Base-by-base conservation (phyloP, 37 sponge, comb jelly and placozoan genomes). In the Ephydatia muelleri region DNA sequence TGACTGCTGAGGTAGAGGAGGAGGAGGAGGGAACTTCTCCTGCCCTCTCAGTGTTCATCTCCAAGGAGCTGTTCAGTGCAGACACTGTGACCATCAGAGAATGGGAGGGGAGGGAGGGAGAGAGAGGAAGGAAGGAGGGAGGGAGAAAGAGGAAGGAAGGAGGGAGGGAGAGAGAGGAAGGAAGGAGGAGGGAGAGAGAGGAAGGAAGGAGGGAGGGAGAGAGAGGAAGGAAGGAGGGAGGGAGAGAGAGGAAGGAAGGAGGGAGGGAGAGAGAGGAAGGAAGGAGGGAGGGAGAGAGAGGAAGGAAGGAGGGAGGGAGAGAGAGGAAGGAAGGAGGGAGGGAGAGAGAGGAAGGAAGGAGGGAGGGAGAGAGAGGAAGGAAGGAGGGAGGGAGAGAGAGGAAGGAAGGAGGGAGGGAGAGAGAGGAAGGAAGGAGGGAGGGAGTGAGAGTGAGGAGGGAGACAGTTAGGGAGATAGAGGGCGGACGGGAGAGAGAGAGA, bases 221-320 rank as follows among this genome's bases (percentile, higher is more conserved):
- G 79, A 27, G 49, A 57, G 49, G 47, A 11, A 29, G 48, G 78
- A 40, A 16, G 29, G 49, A 38, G 22, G 12, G 78, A 6, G 57
- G 48, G 78, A 38, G 65, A 47, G 30, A 66, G 65, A 11, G 36
- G 79, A 35, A 57, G 65, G 5, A 81, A 28, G 25, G 82, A 34
- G 57, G 67, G 73, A 43, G 32, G 32, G 48, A 22, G 14, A 38
- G 47, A 11, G 3, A 16, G 49, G 3, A 38, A 43, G 5, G 23
- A 30, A 27, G 3, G 78, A 57, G 75, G 28, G 74, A 73, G 65
- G 32, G 74, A 13, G 65, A 65, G 73, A 43, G 74, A 43, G 83
- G 64, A n/a, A 48, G 74, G 48, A 64, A 39, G 39, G 34, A 69
- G 43, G 78, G 38, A n/a, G 72, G 73, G 65, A 26, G 72, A 49